Conservation (phyloP, 2,888 invertebrate genomes). For the Patella depressa region DNA sequence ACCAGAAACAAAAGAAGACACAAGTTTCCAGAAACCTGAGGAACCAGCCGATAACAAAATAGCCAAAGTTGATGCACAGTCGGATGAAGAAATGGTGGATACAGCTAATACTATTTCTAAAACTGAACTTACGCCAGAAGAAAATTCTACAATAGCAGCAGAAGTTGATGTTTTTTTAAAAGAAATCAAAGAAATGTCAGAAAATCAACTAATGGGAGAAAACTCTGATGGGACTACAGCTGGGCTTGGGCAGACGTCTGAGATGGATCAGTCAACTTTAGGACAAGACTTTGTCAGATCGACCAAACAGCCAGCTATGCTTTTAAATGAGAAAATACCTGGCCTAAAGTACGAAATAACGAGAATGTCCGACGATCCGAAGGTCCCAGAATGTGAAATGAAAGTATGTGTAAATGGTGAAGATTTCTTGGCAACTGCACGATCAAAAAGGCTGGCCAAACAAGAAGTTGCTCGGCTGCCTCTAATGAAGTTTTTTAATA, state of each 20-base stretch:
- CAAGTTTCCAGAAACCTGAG: no score
- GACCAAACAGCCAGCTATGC: constrained; percentile 47
- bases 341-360: constrained; percentile 42
- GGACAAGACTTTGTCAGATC: constrained; percentile 21
- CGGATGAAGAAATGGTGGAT: no score
- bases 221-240: background rate
- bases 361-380: constrained; percentile 38
- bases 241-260: background rate
- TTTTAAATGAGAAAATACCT: constrained; percentile 49
- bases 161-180: no score
- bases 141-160: no score
- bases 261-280: constrained; percentile 15
- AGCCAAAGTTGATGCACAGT: no score
- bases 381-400: constrained; percentile 42
- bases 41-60: no score
- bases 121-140: no score
- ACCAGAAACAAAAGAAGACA: no score
- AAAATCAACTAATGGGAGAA: background rate
- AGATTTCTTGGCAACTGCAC: constrained; percentile 42
- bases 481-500: constrained; percentile 46
- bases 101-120: no score
- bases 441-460: constrained; percentile 48
- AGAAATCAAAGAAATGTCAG: background rate
- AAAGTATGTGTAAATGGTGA: constrained; percentile 39
- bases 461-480: constrained; percentile 46